Evolutionary conservation across 2,113 vertebrate genomes (phyloP), one percentile per base, ranked within the genome.

Genomic region (Plestiodon gilberti): DNA sequence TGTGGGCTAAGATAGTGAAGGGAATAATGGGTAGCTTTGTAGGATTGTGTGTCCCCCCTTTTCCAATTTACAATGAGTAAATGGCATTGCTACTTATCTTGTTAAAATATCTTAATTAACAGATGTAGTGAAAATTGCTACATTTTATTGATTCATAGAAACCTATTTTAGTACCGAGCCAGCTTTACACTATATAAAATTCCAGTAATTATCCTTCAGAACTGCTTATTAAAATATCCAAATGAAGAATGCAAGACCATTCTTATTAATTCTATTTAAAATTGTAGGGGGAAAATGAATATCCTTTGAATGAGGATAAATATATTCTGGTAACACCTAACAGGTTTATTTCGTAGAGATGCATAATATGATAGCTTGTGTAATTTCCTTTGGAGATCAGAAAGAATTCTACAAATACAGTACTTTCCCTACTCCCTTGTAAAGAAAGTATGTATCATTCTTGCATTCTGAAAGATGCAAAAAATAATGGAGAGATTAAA

Each of bases 61-160:
- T 3, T 3, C 48, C 28, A 65, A 18, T 73, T 88, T 90, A 88
- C 78, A 85, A 30, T 62, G 2, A 78, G 17, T 40, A 78, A 88
- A 78, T 43, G 1, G 0, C 28, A 91, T 78, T 80, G 2, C 3
- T 76, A 20, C 3, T 52, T 55, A 28, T 83, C 83, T 82, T 55
- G 64, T 75, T 55, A 88, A 82, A 78, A 33, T 71, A 82, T 86
- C 2, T 2, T 73, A 84, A 79, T 87, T 86, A 89, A 14, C 0
- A 80, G 43, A 76, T 1, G 57, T 20, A 61, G 35, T 15, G 70
- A 91, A 90, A 93, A 83, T 1, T 7, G 86, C 80, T 48, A 0
- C 30, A 83, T 78, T 83, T 87, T 65, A 84, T 84, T 84, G 74
- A 84, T 79, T 33, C 40, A 84, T 33, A 65, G 81, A 78, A 48